phyloP scores from a whole-genome alignment of 2,113 vertebrate species.

The Otis tarda region DNA sequence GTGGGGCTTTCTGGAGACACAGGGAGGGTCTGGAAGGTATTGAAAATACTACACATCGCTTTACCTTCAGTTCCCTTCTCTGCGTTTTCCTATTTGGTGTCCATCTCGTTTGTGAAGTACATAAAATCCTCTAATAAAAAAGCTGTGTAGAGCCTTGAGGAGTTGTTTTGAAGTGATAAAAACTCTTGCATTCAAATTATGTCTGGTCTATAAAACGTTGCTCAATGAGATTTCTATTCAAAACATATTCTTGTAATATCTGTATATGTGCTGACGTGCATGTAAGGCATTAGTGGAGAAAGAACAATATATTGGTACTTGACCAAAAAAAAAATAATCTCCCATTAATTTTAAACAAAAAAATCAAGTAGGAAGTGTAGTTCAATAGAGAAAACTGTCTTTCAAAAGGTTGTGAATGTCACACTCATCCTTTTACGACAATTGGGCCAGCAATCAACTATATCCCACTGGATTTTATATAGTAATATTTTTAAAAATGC shows the following conservation, averaged over 20 bases:
- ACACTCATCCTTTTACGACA: background rate
- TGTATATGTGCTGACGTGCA: background rate
- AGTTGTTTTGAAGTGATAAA: background rate
- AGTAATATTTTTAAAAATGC: background rate
- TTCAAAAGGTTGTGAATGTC: background rate
- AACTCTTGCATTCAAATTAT: background rate
- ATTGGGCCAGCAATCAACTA: background rate
- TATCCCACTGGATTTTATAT: background rate
- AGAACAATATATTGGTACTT: background rate
- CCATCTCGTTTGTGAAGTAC: conserved; percentile 26
- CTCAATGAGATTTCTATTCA: background rate
- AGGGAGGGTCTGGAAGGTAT: background rate
- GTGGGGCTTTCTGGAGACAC: background rate
- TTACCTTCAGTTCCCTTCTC: background rate
- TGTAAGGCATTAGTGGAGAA: background rate
- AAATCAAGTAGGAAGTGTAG: background rate
- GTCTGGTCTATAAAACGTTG: background rate
- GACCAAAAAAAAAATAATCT: background rate
- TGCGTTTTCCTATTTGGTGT: background rate
- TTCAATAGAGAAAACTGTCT: background rate
- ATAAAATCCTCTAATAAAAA: conserved; percentile 30
- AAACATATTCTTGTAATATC: background rate
- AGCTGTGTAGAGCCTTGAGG: conserved; percentile 22
- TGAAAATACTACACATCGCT: background rate
- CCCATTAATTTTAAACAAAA: background rate